These are phyloP conservation scores for Geotrypetes seraphini DNA, from an alignment of 2,797 vertebrate genomes.

Conservation along the genomic window DNA sequence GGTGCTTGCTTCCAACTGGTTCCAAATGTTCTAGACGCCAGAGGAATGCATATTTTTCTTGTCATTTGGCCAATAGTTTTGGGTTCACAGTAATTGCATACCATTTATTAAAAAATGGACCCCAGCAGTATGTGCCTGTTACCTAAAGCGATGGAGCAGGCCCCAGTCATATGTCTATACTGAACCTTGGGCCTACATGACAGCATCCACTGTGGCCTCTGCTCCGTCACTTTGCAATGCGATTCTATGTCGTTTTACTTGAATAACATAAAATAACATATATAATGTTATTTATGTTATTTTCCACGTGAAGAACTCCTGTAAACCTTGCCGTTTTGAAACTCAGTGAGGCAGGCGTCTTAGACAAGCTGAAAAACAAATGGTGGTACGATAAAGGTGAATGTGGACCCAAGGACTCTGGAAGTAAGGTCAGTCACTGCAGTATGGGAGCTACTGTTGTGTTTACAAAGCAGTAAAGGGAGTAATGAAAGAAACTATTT, in stretches of 20 bases:
- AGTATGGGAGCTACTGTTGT: conserved; percentile 72
- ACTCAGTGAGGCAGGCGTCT: conserved; percentile 99
- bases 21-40: not conserved
- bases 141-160: conserved; percentile 93
- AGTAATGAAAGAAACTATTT: conserved; percentile 40
- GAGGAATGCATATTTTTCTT: conserved; percentile 8
- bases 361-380: conserved; percentile 99
- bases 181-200: conserved; percentile 76
- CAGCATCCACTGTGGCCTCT: conserved; percentile 82
- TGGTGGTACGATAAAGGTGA: conserved; percentile 99
- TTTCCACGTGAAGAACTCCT: conserved; percentile 99
- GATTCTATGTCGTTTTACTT: conserved; percentile 85
- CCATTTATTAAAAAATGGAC: conserved; percentile 49
- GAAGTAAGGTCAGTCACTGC: conserved; percentile 99
- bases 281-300: conserved; percentile 99
- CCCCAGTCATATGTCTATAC: conserved; percentile 91
- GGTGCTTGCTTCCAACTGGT: not conserved
- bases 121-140: conserved; percentile 91
- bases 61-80: conserved; percentile 70
- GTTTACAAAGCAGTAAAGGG: conserved; percentile 59
- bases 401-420: conserved; percentile 99
- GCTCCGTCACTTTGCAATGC: conserved; percentile 88
- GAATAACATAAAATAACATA: conserved; percentile 99
- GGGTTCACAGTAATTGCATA: conserved; percentile 82
- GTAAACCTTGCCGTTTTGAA: conserved; percentile 99